Evolutionary conservation across 2,113 vertebrate genomes (phyloP).

Genomic region (Anseranas semipalmata): DNA sequence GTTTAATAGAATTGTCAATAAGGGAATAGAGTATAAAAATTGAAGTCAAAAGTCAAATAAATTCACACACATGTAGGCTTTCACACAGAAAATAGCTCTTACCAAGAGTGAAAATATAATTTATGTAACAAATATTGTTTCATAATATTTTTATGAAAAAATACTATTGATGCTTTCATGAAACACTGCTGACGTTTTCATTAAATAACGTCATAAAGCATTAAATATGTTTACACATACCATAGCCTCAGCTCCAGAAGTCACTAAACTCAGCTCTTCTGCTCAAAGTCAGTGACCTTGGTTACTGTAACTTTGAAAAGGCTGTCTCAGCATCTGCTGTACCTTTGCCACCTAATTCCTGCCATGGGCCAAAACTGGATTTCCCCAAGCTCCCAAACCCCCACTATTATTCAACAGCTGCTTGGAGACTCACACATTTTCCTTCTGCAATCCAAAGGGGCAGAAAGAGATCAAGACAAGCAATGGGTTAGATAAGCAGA

Average conservation of each 20-base stretch:
- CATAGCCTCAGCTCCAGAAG: neutral
- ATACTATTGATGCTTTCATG: neutral
- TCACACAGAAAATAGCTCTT: neutral
- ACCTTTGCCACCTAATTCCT: no score
- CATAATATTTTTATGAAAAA: neutral
- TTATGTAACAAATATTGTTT: neutral
- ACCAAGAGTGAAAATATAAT: neutral
- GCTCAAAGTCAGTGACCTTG: accelerated
- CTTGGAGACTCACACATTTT: neutral
- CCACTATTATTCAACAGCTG: neutral
- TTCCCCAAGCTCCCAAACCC: accelerated
- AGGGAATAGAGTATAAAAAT: neutral
- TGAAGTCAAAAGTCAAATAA: neutral
- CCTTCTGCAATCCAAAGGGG: neutral
- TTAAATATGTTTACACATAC: neutral
- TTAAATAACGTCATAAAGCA: neutral
- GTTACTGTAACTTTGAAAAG: neutral
- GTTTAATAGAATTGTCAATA: neutral
- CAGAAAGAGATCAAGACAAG: neutral
- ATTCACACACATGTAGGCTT: neutral
- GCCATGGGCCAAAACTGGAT: accelerated
- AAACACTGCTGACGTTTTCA: neutral
- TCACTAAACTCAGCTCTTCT: neutral
- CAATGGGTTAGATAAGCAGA: neutral
- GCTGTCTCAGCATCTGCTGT: neutral